These are phyloP conservation scores for Anagrus nilaparvatae DNA, from an alignment of 1,140 invertebrate species.

Conservation along the genomic window DNA sequence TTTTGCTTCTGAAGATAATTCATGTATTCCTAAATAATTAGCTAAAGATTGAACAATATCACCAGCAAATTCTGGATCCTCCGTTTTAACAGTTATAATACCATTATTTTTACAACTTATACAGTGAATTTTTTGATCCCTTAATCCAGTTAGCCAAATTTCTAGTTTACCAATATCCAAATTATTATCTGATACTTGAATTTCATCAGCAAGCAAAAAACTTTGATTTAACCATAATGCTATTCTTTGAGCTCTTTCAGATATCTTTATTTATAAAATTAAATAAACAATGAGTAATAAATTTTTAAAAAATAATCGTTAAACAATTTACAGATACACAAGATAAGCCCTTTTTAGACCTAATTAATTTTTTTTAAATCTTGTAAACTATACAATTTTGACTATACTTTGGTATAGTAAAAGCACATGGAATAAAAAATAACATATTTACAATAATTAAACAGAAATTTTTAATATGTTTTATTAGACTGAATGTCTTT, in stretches of 20 bases:
- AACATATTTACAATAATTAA: too few relatives aligned
- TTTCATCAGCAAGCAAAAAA: conserved; percentile 63
- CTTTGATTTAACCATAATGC: conserved; percentile 86
- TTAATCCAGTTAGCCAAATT: conserved; percentile 33
- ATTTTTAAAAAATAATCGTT: too few relatives aligned
- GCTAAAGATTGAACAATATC: conserved; percentile 36
- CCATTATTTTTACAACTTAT: conserved; percentile 25
- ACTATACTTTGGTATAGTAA: too few relatives aligned
- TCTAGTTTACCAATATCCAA: conserved; percentile 27
- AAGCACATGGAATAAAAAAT: too few relatives aligned
- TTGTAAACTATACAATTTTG: too few relatives aligned
- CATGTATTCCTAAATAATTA: conserved; percentile 33
- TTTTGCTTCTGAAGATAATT: conserved; percentile 31
- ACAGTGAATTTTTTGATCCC: conserved; percentile 31
- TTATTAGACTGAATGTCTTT: too few relatives aligned
- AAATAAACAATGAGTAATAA: too few relatives aligned
- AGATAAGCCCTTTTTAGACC: too few relatives aligned
- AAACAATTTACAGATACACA: too few relatives aligned
- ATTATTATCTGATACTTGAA: conserved; percentile 34
- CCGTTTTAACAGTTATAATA: conserved; percentile 27
- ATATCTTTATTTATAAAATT: too few relatives aligned
- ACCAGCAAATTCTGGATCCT: conserved; percentile 35
- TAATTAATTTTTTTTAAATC: too few relatives aligned
- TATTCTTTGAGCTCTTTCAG: conserved; percentile 58
- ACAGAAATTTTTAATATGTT: too few relatives aligned